Percentiles rank a stretch among this genome's conserved stretches.
phyloP scores from a whole-genome alignment of 2,888 invertebrate genomes.

The Selenia dentaria region DNA sequence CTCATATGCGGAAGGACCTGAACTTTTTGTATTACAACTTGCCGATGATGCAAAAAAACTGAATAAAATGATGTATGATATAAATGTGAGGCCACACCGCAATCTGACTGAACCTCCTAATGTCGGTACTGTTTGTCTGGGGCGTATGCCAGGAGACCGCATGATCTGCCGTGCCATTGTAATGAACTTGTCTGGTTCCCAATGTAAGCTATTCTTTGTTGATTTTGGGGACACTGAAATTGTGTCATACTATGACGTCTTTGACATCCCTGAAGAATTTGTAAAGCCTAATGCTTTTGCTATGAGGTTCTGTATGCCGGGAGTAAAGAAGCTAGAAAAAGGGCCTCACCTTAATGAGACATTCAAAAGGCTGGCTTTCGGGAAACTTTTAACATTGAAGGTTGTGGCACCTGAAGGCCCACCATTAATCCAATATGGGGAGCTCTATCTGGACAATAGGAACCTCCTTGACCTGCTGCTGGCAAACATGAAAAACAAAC shows the following conservation, averaged over 20 bases:
- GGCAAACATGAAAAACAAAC: slow-evolving; percentile 66
- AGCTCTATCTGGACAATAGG: slow-evolving; percentile 85
- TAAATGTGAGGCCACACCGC: slow-evolving; percentile 86
- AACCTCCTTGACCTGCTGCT: slow-evolving; percentile 85
- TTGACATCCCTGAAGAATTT: slow-evolving; percentile 89
- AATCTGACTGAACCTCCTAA: slow-evolving; percentile 87
- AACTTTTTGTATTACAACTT: slow-evolving; percentile 90
- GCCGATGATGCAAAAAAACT: slow-evolving; percentile 85
- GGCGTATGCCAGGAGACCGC: slow-evolving; percentile 88
- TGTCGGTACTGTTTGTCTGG: slow-evolving; percentile 91
- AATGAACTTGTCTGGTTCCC: slow-evolving; percentile 88
- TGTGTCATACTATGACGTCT: slow-evolving; percentile 88
- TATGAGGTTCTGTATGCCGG: slow-evolving; percentile 89
- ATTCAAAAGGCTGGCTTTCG: slow-evolving; percentile 88
- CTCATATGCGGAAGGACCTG: slow-evolving; percentile 91
- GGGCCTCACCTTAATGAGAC: slow-evolving; percentile 86
- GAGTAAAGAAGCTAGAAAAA: slow-evolving; percentile 86
- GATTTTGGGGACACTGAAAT: slow-evolving; percentile 92
- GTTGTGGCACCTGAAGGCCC: slow-evolving; percentile 89
- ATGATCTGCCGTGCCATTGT: slow-evolving; percentile 91
- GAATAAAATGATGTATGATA: slow-evolving; percentile 88
- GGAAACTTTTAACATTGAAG: slow-evolving; percentile 86
- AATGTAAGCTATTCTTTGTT: slow-evolving; percentile 91
- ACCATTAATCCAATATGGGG: slow-evolving; percentile 90
- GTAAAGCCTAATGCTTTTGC: slow-evolving; percentile 90